Conservation (phyloP, 2,113 vertebrate genomes). For the Amazona guildingii region DNA sequence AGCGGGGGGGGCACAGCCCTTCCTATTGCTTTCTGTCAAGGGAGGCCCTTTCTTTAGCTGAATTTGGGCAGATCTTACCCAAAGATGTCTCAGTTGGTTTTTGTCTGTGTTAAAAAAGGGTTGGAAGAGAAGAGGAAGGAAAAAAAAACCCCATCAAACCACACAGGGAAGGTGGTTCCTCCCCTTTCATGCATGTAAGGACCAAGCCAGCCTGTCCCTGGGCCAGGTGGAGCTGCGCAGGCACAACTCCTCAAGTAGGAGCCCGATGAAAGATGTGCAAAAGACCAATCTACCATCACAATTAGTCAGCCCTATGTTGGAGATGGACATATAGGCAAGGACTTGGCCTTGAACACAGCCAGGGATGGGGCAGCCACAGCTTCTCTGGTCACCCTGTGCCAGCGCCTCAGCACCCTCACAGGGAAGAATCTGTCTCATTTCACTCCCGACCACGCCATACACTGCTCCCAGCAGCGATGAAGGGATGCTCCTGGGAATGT, state of each 20-base stretch:
- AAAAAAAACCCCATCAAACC: neutral
- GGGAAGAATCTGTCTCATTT: neutral
- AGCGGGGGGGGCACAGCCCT: neutral
- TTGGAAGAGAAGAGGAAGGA: neutral
- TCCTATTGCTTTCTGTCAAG: neutral
- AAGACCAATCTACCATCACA: neutral
- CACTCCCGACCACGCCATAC: fast-evolving
- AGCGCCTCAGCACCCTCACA: neutral
- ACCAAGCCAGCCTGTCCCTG: neutral
- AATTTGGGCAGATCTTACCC: neutral
- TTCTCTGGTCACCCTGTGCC: neutral
- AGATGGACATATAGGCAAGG: fast-evolving
- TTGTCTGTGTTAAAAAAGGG: neutral
- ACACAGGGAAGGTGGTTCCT: neutral
- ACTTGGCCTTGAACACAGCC: neutral
- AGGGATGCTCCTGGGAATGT: neutral
- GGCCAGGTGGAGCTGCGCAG: neutral
- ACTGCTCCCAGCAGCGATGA: fast-evolving
- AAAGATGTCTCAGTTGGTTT: neutral
- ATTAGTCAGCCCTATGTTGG: neutral
- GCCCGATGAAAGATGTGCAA: neutral
- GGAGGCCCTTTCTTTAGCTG: neutral
- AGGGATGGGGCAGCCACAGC: neutral
- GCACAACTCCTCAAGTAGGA: neutral
- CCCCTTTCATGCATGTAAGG: neutral